phyloP scores from a whole-genome alignment of 1,140 invertebrate species.

The Conus betulinus region DNA sequence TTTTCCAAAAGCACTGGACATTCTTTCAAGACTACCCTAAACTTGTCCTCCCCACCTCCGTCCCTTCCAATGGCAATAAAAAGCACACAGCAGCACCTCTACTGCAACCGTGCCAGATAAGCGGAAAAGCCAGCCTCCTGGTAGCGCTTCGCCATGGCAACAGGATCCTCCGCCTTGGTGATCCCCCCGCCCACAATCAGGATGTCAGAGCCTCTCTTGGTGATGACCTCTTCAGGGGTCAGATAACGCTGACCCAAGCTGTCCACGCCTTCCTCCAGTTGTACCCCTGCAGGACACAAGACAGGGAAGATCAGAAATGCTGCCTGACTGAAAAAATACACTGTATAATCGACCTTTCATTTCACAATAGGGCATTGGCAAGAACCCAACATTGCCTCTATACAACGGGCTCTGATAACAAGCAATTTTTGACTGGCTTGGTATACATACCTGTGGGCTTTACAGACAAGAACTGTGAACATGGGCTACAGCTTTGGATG shows the following conservation, averaged over 20 bases:
- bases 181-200: slow-evolving; percentile 96
- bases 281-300: slow-evolving; percentile 80
- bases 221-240: slow-evolving; percentile 87
- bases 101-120: slow-evolving; percentile 77
- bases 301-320: not conserved
- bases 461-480: too few relatives aligned
- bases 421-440: too few relatives aligned
- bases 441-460: too few relatives aligned
- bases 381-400: too few relatives aligned
- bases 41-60: too few relatives aligned
- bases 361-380: too few relatives aligned
- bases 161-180: slow-evolving; percentile 81
- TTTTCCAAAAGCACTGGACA: too few relatives aligned
- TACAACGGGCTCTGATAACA: too few relatives aligned
- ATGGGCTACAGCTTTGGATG: too few relatives aligned
- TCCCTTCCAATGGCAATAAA: too few relatives aligned
- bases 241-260: slow-evolving; percentile 86
- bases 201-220: slow-evolving; percentile 89
- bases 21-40: too few relatives aligned
- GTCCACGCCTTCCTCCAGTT: slow-evolving; percentile 78
- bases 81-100: not conserved
- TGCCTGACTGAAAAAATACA: not conserved
- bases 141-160: slow-evolving; percentile 83
- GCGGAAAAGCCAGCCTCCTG: slow-evolving; percentile 86
- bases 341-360: too few relatives aligned